phyloP scores from a whole-genome alignment of 2,113 vertebrate species.

The Chascanopsetta lugubris region DNA sequence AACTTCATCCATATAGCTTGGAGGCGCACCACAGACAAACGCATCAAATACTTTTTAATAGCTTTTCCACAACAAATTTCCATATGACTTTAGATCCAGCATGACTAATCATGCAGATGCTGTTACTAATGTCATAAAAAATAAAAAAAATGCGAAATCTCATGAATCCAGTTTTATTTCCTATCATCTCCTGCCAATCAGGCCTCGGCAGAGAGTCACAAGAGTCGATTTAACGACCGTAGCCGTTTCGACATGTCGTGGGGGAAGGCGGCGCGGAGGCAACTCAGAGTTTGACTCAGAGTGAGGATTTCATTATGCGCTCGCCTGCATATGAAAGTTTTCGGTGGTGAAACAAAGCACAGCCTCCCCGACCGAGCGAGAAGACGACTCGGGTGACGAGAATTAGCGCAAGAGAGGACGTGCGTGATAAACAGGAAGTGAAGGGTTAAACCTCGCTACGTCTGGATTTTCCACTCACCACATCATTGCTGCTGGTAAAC shows the following conservation, averaged over 20 bases:
- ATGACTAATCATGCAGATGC: neutral
- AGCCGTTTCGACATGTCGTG: constrained; percentile 11
- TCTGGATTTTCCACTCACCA: constrained; percentile 71
- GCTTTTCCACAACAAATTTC: too few relatives aligned
- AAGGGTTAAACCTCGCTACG: constrained; percentile 69
- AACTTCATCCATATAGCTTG: too few relatives aligned
- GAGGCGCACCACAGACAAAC: too few relatives aligned
- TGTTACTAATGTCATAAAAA: neutral
- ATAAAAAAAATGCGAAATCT: neutral
- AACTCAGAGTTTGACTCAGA: constrained; percentile 23
- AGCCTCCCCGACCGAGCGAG: neutral
- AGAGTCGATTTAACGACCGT: constrained; percentile 6
- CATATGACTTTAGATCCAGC: too few relatives aligned
- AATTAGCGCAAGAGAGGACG: constrained; percentile 30
- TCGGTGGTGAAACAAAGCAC: constrained; percentile 44
- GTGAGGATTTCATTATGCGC: neutral
- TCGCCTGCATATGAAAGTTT: constrained; percentile 47
- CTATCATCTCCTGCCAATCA: constrained; percentile 7
- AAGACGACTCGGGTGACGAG: constrained; percentile 33
- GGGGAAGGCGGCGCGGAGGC: constrained; percentile 26
- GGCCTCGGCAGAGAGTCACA: neutral
- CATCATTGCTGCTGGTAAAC: constrained; percentile 60
- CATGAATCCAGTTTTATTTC: constrained; percentile 7
- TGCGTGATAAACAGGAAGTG: constrained; percentile 73
- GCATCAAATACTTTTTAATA: too few relatives aligned